Evolutionary conservation across 2,113 vertebrate species (phyloP).

Genomic region (Megaceryle torquata): DNA sequence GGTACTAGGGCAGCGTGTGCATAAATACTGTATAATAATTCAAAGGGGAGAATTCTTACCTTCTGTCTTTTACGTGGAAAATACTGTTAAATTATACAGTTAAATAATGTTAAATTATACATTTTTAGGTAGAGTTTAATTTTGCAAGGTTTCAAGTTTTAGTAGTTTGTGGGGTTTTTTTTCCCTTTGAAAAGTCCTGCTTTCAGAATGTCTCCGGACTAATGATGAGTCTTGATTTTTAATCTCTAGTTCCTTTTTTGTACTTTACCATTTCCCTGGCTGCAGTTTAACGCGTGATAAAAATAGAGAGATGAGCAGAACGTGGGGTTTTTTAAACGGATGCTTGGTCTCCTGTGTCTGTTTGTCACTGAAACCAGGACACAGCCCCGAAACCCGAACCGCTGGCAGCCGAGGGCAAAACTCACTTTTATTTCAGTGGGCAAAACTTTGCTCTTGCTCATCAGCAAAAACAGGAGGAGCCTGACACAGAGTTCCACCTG

Average conservation of each 20-base stretch:
- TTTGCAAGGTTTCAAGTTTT: background rate
- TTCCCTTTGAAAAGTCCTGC: background rate
- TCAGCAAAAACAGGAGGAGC: background rate
- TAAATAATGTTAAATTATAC: background rate
- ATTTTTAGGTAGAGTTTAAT: background rate
- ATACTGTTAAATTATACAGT: background rate
- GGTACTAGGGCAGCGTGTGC: background rate
- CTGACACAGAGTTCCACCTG: fast-evolving
- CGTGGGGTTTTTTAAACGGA: too few relatives aligned
- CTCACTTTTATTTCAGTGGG: background rate
- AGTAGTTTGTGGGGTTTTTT: background rate
- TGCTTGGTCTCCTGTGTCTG: background rate
- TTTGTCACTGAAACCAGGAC: background rate
- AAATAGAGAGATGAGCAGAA: background rate
- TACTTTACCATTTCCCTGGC: background rate
- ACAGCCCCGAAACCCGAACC: background rate
- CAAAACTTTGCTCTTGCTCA: background rate
- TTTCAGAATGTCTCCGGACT: background rate
- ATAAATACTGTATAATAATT: background rate
- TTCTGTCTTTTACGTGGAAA: background rate
- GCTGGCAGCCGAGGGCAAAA: background rate
- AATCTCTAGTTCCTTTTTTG: background rate
- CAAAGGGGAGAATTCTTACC: background rate
- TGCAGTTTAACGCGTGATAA: background rate
- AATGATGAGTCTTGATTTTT: background rate